A percentile compares a stretch with the other conserved stretches of the same genome.
These are phyloP conservation scores for Cheumatopsyche charites DNA, from an alignment of 1,140 invertebrate genomes.

Conservation along the genomic window DNA sequence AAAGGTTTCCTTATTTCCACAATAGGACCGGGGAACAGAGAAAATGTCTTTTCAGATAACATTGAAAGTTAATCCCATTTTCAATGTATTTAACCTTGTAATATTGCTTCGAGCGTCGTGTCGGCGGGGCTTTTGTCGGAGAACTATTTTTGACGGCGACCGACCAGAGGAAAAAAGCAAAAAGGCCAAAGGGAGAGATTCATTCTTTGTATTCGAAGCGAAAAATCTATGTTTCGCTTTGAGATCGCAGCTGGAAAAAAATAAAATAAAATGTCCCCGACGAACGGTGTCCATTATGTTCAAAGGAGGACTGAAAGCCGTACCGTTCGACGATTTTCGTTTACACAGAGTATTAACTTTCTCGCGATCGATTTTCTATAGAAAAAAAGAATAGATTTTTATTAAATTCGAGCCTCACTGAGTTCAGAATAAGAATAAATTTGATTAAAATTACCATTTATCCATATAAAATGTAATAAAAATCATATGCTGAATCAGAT, in stretches of 20 bases:
- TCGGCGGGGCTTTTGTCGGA: slow-evolving; percentile 7
- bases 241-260: neutral
- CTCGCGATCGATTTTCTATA: neutral
- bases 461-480: too few species aligned
- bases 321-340: slow-evolving; percentile 9
- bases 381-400: too few species aligned
- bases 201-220: slow-evolving; percentile 21
- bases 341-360: slow-evolving; percentile 14
- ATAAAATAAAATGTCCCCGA: slow-evolving; percentile 6
- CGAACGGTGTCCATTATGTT: slow-evolving; percentile 19
- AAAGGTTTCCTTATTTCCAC: slow-evolving; percentile 45
- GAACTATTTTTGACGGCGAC: slow-evolving; percentile 19
- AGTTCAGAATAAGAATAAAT: too few species aligned
- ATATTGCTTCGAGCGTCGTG: slow-evolving; percentile 25
- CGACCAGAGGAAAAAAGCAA: neutral
- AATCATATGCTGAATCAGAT: too few species aligned
- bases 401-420: too few species aligned
- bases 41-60: slow-evolving; percentile 44
- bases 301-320: slow-evolving; percentile 2
- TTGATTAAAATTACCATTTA: too few species aligned
- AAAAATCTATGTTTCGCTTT: slow-evolving; percentile 9
- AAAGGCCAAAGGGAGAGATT: neutral
- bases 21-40: slow-evolving; percentile 38
- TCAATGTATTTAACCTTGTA: slow-evolving; percentile 41
- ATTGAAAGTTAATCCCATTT: slow-evolving; percentile 47